Evolutionary conservation across 2,113 vertebrate genomes (phyloP).

Genomic region (Tychaedon coryphoeus): DNA sequence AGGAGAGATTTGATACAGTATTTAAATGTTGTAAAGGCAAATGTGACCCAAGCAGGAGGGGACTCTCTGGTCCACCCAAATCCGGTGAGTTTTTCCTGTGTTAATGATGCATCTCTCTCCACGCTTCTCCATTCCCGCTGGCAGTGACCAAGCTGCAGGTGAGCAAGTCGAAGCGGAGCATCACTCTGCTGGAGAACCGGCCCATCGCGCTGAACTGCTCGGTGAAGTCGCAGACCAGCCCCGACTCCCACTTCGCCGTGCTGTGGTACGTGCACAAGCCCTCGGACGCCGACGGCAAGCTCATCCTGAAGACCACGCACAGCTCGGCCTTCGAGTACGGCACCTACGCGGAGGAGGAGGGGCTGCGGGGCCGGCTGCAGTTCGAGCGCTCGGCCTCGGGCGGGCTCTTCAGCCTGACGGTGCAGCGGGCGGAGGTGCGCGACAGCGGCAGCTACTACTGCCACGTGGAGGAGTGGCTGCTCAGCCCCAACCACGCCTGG

Average conservation of each 20-base stretch:
- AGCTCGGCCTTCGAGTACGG: slow-evolving; percentile 87
- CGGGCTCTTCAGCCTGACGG: slow-evolving; percentile 86
- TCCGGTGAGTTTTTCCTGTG: not conserved
- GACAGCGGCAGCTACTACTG: slow-evolving; percentile 96
- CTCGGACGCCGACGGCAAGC: slow-evolving; percentile 81
- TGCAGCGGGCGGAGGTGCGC: slow-evolving; percentile 86
- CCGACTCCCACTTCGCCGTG: slow-evolving; percentile 88
- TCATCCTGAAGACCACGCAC: slow-evolving; percentile 91
- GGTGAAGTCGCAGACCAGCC: slow-evolving; percentile 86
- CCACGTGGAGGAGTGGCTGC: slow-evolving; percentile 88
- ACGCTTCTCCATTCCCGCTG: not conserved
- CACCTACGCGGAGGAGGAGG: slow-evolving; percentile 89
- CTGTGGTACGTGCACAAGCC: slow-evolving; percentile 90
- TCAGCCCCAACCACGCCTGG: slow-evolving; percentile 81
- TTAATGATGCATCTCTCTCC: not conserved
- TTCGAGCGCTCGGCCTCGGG: slow-evolving; percentile 84
- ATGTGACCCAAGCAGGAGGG: not conserved
- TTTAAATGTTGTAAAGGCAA: not conserved
- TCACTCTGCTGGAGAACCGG: slow-evolving; percentile 86
- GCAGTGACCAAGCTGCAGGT: slow-evolving; percentile 90
- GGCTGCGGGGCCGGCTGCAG: slow-evolving; percentile 87
- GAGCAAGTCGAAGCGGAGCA: slow-evolving; percentile 88
- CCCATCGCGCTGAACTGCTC: slow-evolving; percentile 90
- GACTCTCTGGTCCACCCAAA: not conserved
- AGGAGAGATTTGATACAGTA: not conserved